These are phyloP conservation scores for Erpornis zantholeuca DNA, from an alignment of 2,113 vertebrate species.

Conservation along the genomic window DNA sequence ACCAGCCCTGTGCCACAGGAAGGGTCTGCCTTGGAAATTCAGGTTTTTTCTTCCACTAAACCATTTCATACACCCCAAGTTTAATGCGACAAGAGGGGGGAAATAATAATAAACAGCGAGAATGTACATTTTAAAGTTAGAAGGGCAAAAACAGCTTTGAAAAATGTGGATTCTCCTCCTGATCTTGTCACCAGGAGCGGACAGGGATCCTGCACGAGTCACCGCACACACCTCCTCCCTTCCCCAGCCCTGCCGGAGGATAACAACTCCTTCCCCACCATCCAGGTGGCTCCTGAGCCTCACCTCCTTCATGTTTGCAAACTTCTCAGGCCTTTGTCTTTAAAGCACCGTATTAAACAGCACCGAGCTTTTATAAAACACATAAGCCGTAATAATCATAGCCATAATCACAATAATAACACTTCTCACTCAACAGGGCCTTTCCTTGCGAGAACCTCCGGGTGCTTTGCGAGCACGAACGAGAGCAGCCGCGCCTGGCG, in stretches of 20 bases:
- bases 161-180: neutral
- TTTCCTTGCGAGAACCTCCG: neutral
- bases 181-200: neutral
- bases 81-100: accelerated
- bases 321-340: conserved; percentile 17
- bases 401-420: conserved; percentile 20
- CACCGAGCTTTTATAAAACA: neutral
- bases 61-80: neutral
- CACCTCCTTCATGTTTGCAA: neutral
- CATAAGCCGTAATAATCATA: neutral
- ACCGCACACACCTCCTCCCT: neutral
- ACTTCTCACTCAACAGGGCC: neutral
- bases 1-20: accelerated
- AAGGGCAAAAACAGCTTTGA: neutral
- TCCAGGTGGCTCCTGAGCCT: neutral
- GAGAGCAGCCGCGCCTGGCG: neutral
- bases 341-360: neutral
- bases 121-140: neutral
- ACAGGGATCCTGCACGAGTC: neutral
- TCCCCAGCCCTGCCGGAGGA: neutral
- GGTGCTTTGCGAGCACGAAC: neutral
- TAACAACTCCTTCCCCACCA: neutral
- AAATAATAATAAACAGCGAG: too few relatives aligned
- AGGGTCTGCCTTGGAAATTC: accelerated
- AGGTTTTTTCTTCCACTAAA: neutral